phyloP scores from a whole-genome alignment of 2,797 vertebrate genomes.

The Gobionotothen gibberifrons region DNA sequence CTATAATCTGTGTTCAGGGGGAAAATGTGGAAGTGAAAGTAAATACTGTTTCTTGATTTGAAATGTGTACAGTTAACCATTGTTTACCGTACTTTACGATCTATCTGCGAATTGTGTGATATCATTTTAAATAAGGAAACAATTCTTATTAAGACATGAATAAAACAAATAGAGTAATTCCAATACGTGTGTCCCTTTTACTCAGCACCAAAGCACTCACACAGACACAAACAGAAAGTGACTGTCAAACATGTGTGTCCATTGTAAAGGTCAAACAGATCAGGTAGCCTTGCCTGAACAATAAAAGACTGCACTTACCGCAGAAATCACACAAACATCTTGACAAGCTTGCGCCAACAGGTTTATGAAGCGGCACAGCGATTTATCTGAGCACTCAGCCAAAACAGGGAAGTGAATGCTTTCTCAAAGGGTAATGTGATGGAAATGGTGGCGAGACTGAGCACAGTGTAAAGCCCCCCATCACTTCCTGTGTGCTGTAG shows the following conservation, averaged over 20 bases:
- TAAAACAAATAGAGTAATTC: conserved; percentile 9
- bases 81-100: too few relatives aligned
- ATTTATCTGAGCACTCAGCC: conserved; percentile 44
- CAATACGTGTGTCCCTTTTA: neutral
- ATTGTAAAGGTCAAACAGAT: conserved; percentile 43
- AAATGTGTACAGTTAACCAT: conserved; percentile 2
- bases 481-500: conserved; percentile 78
- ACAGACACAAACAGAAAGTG: neutral
- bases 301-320: conserved; percentile 76
- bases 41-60: conserved; percentile 17
- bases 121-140: neutral
- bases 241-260: conserved; percentile 22
- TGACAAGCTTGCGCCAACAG: conserved; percentile 45
- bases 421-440: conserved; percentile 45
- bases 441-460: conserved; percentile 42
- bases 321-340: conserved; percentile 64
- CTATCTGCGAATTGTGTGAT: neutral
- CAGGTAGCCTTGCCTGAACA: conserved; percentile 27
- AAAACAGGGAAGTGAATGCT: conserved; percentile 75
- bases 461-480: conserved; percentile 64
- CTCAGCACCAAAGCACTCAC: neutral
- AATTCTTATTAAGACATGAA: neutral
- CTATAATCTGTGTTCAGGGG: neutral
- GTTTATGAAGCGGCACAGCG: conserved; percentile 54
- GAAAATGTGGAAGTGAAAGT: conserved; percentile 33